phyloP scores from a whole-genome alignment of 2,113 vertebrate species.

The Boleophthalmus pectinirostris region DNA sequence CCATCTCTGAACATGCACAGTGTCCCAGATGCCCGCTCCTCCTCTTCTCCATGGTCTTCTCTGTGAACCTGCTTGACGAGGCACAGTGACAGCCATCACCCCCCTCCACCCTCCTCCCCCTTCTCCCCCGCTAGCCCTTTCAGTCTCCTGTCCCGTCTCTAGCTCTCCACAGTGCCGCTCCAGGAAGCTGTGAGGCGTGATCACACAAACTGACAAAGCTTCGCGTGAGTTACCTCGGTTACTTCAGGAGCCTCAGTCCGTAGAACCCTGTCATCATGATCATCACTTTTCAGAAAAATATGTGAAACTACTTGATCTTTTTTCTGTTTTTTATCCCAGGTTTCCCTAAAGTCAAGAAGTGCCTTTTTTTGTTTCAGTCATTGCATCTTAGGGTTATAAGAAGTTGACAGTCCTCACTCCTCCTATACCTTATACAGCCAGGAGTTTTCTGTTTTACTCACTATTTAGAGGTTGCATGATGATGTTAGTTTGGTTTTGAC shows the following conservation, averaged over 20 bases:
- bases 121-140: slow-evolving; percentile 40
- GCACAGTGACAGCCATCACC: slow-evolving; percentile 64
- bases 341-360: slow-evolving; percentile 41
- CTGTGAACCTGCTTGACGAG: slow-evolving; percentile 72
- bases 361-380: slow-evolving; percentile 36
- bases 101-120: slow-evolving; percentile 16
- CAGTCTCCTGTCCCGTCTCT: slow-evolving; percentile 27
- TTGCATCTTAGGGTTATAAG: slow-evolving; percentile 17
- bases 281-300: slow-evolving; percentile 39
- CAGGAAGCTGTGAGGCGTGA: slow-evolving; percentile 56
- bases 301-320: slow-evolving; percentile 27
- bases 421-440: not conserved
- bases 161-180: slow-evolving; percentile 29
- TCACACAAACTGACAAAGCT: slow-evolving; percentile 66
- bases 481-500: slow-evolving; percentile 23
- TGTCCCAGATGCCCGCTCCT: slow-evolving; percentile 70
- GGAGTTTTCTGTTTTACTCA: slow-evolving; percentile 27
- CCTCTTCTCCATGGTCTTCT: slow-evolving; percentile 60
- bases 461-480: slow-evolving; percentile 64
- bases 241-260: slow-evolving; percentile 38
- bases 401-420: slow-evolving; percentile 14
- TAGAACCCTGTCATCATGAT: slow-evolving; percentile 51
- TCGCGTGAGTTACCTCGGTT: slow-evolving; percentile 56
- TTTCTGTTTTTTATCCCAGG: slow-evolving; percentile 16
- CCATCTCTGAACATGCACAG: slow-evolving; percentile 41